Base-by-base conservation (phyloP, 2,888 invertebrate species). In the Drosophila monieri region DNA sequence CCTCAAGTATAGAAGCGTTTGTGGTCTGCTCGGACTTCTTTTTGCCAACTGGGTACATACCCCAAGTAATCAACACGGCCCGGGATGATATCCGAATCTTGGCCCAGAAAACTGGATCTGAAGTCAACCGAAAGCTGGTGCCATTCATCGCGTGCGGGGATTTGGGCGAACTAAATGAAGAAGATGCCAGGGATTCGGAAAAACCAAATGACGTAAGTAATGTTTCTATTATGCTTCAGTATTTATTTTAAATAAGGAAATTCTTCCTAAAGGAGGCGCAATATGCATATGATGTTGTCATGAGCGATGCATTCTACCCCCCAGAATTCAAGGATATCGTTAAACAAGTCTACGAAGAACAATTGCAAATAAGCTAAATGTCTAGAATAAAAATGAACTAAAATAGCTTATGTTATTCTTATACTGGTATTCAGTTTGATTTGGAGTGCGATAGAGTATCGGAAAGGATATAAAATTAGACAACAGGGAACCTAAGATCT, bases 1-100 rank as follows among this genome's bases (percentile, higher is more conserved):
- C 98, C 90, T 99, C 99, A 0, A 99, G 99, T 91, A 98, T 98
- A 77, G 99, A 99, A 92, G 96, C 99, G 0, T 99, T 99, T 93
- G 97, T 98, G 23, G 97, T 99, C 0, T 99, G 99, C 89, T 94
- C 95, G 90, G 94, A 95, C 67, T 99, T 97, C 90, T 92, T 92
- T 12, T 96, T 97, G 30, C 98, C 98, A 0, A 93, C 94, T 15
- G 98, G 95, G 1, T 99, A 97, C 90, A 92, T 94, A 65, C 98
- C 99, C 0, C 96, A 81, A 27, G 72, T 87, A 1, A 81, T 81
- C 8, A 98, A 98, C 90, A 97, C 98, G 6, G 93, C 97, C 65
- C 92, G 97, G 53, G 96, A 97, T 46, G 78, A 95, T 78, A 93
- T 94, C 32, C 93, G 95, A 87, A 94, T 95, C 84, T 94, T 97